Conservation (phyloP, 2,797 vertebrate genomes). For the Onychomys arenicola region DNA sequence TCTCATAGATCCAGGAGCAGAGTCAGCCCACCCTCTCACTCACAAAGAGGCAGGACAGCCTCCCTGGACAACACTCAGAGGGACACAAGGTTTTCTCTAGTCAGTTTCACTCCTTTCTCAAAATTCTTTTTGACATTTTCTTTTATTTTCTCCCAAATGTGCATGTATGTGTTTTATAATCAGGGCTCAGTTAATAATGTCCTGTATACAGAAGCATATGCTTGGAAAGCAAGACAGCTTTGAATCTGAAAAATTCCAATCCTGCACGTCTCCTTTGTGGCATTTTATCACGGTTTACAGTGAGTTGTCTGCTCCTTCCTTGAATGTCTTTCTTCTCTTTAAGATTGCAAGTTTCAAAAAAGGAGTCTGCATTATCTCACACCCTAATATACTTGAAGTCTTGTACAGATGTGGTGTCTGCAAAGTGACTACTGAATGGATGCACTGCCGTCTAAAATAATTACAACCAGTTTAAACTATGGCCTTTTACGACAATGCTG, state of each 20-base stretch:
- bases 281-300: not conserved
- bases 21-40: not conserved
- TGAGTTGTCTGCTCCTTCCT: not conserved
- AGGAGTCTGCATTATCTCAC: not conserved
- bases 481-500: slow-evolving; percentile 21
- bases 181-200: not conserved
- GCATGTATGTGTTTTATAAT: not conserved
- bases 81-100: not conserved
- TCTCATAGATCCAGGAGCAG: not conserved
- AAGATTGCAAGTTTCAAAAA: not conserved
- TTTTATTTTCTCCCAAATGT: not conserved
- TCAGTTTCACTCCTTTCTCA: not conserved
- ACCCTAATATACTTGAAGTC: not conserved
- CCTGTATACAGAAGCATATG: not conserved
- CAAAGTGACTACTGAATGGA: not conserved
- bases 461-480: not conserved
- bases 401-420: not conserved
- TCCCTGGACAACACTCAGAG: not conserved
- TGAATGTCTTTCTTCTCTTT: not conserved
- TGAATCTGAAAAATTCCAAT: not conserved
- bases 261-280: not conserved
- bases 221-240: not conserved
- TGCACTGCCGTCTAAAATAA: not conserved
- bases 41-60: not conserved
- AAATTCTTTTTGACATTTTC: not conserved